Base-by-base conservation (phyloP, 2,888 invertebrate species). In the Catocala sponsa region DNA sequence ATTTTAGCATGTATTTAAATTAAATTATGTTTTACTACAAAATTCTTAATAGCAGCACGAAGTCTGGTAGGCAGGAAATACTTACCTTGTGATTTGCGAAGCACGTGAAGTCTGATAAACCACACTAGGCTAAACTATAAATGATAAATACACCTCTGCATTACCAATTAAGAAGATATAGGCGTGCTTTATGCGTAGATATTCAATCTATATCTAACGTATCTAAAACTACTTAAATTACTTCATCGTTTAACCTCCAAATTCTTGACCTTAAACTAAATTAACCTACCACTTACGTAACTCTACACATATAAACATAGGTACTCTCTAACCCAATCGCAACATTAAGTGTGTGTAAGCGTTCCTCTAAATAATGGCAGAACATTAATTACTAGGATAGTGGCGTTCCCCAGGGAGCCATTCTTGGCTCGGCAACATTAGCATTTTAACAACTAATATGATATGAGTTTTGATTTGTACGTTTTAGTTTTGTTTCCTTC, bases 311-410 rank as follows among this genome's bases (percentile, higher is more conserved):
- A 56, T 54, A 56, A 57, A 57, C 35, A 25, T 25, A 25, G 25
- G 25, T 25, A 25, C 25, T 25, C 42, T 42, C 25, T 33, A 56
- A 42, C 56, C 54, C 62, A 57, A 73, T 74, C 66, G 55, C 74
- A 52, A 67, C 71, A 63, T 71, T 67, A 70, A 73, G 63, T 68
- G 64, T 63, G 63, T 72, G 75, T 79, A 72, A 79, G 76, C 70
- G 63, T 61, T 70, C 66, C 64, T 70, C 71, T 81, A 75, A 81
- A 79, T 81, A 81, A 81, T 79, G 74, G 63, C 59, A 58, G 62
- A 58, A 69, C 79, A 81, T 81, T 81, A 79, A 79, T 80, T 79
- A 79, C 69, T 53, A 51, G 55, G 66, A 72, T 74, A 70, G 73
- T 68, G 65, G 65, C 63, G 70, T 72, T 55, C 73, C 76, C 71